Evolutionary conservation across 2,113 vertebrate species (phyloP).

Genomic region (Malaclemys terrapin): DNA sequence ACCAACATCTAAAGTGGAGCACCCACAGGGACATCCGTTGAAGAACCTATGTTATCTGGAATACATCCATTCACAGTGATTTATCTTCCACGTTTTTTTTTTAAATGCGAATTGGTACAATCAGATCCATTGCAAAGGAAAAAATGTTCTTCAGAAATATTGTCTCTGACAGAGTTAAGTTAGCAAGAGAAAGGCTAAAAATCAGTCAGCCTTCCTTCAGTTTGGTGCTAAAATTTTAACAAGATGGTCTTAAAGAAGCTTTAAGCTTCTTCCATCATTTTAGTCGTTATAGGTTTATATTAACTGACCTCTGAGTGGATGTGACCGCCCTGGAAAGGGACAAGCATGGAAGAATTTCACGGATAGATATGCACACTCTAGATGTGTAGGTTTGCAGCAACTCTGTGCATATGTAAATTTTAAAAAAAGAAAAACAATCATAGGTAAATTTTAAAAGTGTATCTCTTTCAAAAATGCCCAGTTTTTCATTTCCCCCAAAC

Average conservation of each 20-base stretch:
- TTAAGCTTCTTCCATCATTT: fast-evolving
- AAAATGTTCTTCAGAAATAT: neutral
- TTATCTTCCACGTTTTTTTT: neutral
- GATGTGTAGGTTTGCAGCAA: neutral
- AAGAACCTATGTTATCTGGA: neutral
- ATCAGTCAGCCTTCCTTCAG: fast-evolving
- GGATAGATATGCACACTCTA: neutral
- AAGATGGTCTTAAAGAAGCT: neutral
- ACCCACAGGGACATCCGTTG: too few relatives aligned
- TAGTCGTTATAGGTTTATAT: neutral
- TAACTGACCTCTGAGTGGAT: neutral
- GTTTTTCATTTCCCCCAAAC: conserved; percentile 74
- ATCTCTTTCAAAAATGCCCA: conserved; percentile 73
- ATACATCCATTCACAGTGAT: neutral
- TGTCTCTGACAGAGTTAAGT: neutral
- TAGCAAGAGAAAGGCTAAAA: neutral
- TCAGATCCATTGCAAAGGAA: neutral
- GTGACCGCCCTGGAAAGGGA: neutral
- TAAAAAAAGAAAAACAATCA: conserved; percentile 41
- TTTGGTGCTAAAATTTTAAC: neutral
- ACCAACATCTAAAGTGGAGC: too few relatives aligned
- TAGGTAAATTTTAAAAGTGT: conserved; percentile 46
- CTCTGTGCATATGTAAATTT: neutral
- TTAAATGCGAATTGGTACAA: neutral
- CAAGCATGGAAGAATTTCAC: neutral